Evolutionary conservation across 2,888 invertebrate species (phyloP).

Genomic region (Platycheirus rosarum): DNA sequence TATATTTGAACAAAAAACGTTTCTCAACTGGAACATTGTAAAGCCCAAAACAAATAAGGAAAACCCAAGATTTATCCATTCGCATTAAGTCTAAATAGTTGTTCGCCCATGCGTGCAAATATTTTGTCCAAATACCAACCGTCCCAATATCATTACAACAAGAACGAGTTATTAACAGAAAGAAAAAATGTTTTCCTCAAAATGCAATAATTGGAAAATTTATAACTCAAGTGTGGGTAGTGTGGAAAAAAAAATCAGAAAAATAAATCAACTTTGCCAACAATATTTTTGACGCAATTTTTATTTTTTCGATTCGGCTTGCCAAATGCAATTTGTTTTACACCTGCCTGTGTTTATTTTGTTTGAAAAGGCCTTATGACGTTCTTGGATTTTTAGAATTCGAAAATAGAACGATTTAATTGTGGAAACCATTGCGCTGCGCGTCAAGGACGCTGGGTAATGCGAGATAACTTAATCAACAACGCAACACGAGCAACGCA

Average conservation of each 20-base stretch:
- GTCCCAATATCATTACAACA: conserved; percentile 7
- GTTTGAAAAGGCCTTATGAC: conserved; percentile 1
- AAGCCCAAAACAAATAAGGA: conserved; percentile 66
- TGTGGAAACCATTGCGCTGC: conserved; percentile 10
- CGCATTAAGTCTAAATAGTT: conserved; percentile 51
- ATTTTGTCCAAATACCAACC: conserved; percentile 41
- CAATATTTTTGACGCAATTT: background rate
- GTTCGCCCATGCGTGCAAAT: conserved; percentile 71
- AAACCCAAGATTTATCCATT: conserved; percentile 54
- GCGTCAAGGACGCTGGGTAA: conserved; percentile 68
- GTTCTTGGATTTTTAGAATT: conserved; percentile 46
- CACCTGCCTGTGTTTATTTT: conserved; percentile 32
- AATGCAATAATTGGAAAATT: conserved; percentile 24
- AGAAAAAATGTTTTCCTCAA: conserved; percentile 14
- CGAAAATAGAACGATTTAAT: conserved; percentile 45
- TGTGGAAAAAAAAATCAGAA: conserved; percentile 10
- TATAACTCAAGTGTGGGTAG: conserved; percentile 22
- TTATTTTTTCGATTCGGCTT: background rate
- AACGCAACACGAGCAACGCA: conserved; percentile 18
- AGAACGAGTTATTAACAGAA: conserved; percentile 11
- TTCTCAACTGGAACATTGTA: conserved; percentile 53
- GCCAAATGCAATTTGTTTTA: conserved; percentile 38
- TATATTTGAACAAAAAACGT: conserved; percentile 28
- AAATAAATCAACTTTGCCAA: conserved; percentile 27
- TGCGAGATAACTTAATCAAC: conserved; percentile 46